These are phyloP conservation scores for Danionella cerebrum DNA, from an alignment of 2,113 vertebrate species.

Conservation along the genomic window DNA sequence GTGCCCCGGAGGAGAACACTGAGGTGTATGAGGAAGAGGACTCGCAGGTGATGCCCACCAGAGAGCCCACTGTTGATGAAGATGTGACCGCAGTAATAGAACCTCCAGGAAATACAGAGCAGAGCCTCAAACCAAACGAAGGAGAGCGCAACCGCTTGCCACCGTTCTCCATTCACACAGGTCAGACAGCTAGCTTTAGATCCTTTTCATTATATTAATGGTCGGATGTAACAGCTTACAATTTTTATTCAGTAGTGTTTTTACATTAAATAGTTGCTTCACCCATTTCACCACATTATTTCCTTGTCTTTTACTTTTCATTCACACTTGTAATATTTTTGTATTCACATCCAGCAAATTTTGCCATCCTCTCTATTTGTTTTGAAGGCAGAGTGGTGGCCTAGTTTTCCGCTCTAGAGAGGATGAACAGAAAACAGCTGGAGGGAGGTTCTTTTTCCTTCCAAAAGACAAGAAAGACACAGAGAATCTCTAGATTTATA, in stretches of 20 bases:
- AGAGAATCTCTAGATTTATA: slow-evolving; percentile 61
- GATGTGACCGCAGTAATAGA: slow-evolving; percentile 49
- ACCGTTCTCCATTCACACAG: slow-evolving; percentile 78
- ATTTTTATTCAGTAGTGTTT: no score
- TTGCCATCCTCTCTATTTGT: slow-evolving; percentile 35
- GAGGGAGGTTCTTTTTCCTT: slow-evolving; percentile 47
- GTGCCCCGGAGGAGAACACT: slow-evolving; percentile 33
- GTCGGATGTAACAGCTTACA: no score
- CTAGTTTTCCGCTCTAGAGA: slow-evolving; percentile 63
- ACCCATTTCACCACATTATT: no score
- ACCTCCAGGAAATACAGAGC: slow-evolving; percentile 46
- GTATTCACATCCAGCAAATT: slow-evolving; percentile 7
- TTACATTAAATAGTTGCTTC: no score
- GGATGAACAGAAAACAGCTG: slow-evolving; percentile 61
- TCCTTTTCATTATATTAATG: neutral
- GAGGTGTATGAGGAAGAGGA: slow-evolving; percentile 26
- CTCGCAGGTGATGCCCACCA: slow-evolving; percentile 50
- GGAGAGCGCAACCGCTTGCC: slow-evolving; percentile 53
- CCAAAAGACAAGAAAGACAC: neutral
- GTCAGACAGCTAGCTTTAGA: slow-evolving; percentile 58
- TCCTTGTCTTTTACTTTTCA: neutral
- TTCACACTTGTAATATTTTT: neutral
- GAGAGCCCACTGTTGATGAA: slow-evolving; percentile 51
- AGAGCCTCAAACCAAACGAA: slow-evolving; percentile 25
- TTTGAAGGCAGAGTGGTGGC: slow-evolving; percentile 57